phyloP scores from a whole-genome alignment of 2,797 vertebrate genomes.

The Peromyscus melanophrys region DNA sequence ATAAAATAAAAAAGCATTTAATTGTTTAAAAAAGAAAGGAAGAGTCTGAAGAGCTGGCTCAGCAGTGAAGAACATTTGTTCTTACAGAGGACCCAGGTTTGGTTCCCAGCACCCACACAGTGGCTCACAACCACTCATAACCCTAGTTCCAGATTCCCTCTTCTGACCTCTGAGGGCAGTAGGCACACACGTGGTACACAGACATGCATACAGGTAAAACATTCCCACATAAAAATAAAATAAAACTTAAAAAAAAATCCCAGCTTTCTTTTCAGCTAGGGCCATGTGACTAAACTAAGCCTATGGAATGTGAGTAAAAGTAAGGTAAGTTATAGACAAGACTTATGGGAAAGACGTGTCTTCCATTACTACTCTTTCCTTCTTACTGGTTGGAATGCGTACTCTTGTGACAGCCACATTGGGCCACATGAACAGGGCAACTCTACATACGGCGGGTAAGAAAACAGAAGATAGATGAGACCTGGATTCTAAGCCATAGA shows the following conservation, averaged over 20 bases:
- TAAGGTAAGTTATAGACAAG: background rate
- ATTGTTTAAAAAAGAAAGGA: background rate
- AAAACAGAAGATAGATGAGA: background rate
- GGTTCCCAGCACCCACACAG: background rate
- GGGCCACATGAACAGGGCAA: background rate
- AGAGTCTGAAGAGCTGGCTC: background rate
- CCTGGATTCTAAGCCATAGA: background rate
- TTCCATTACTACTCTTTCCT: background rate
- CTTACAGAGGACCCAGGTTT: background rate
- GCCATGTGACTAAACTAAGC: background rate
- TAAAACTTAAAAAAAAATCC: background rate
- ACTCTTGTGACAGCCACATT: background rate
- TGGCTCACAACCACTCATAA: background rate
- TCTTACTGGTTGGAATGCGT: background rate
- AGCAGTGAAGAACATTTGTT: background rate
- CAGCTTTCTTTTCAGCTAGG: constrained; percentile 2
- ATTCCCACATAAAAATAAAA: background rate
- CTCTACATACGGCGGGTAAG: background rate
- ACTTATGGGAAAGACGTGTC: fast-evolving
- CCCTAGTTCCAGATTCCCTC: background rate
- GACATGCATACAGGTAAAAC: background rate
- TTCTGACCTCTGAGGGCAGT: background rate
- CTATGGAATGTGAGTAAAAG: background rate
- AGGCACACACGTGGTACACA: background rate
- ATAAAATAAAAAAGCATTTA: background rate